Evolutionary conservation across 2,888 invertebrate genomes (phyloP), one percentile per base, ranked within the genome.

Genomic region (Melinaea marsaeus): DNA sequence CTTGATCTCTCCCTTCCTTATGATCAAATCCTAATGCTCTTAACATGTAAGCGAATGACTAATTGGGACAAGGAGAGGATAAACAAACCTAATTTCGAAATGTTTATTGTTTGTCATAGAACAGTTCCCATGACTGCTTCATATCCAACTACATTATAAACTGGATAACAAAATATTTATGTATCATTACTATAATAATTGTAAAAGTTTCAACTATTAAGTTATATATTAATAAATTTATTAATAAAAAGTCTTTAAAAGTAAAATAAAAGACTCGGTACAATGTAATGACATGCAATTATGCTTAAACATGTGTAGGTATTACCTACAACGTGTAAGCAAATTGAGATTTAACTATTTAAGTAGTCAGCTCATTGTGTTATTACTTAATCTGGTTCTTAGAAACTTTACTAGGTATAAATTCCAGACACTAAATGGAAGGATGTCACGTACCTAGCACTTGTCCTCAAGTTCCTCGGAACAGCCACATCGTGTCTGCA

Each of bases 361-460:
- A 45, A 61, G 47, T 57, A 58, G 54, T 48, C 61, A 46, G 37
- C 55, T 68, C 60, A 51, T 60, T 66, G 61, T 62, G 57, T 64
- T 65, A 63, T 74, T 73, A 69, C 68, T 67, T 73, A 67, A 64
- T 63, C 63, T 65, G 62, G 58, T 65, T 64, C 54, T 62, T 56
- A 57, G 61, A 58, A 61, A 65, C 59, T 69, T 65, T 69, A 54
- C 58, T 63, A 65, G 64, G 67, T 72, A 73, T 67, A 68, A 72
- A 68, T 68, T 69, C 59, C 66, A 65, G 64, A 62, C 66, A 66
- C 69, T 69, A 64, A 66, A 65, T 63, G 64, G 60, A 64, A 75
- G 78, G 79, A 79, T 75, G 84, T 88, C 88, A 88, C 88, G 88
- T 88, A 79, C 72, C 74, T 76, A 72, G 78, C 87, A 86, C 86